Evolutionary conservation across 2,888 invertebrate species (phyloP), one percentile per base, ranked within the genome.

Genomic region (Netelia melanura): DNA sequence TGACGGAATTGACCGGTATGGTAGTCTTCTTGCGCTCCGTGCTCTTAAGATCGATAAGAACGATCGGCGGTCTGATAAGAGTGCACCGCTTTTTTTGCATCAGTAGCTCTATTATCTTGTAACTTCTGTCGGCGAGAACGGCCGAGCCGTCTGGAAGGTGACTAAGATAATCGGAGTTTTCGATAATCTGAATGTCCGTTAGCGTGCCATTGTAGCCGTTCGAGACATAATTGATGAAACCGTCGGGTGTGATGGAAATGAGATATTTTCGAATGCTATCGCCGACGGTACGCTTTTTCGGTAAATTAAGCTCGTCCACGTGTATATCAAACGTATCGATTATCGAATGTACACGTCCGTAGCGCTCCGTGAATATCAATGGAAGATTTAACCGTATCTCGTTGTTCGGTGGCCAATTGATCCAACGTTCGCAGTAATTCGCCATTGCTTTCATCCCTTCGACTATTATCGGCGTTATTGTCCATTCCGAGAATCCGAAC

Each of bases 241-340:
- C 84, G 56, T 85, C 79, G 25, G 84, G 84, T 44, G 81, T 80
- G 10, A 81, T 78, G 8, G 65, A 81, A 21, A 78, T 81, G 3
- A 85, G 76, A 85, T 72, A 61, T 74, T 72, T 85, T 6, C 30
- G 11, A n/a, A 64, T 81, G 8, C 38, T 21, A 56, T 81, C 65
- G 52, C 71, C 72, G 11, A 58, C 70, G 17, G 48, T 70, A 3
- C 17, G n/a, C 23, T 74, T 38, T 1, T 11, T 11, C 0, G 78
- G 23, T 21, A 64, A 52, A 9, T 25, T 61, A 2, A 67, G 74
- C 21, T 68, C 61, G 30, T 71, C 64, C 21, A 79, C 78, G 25
- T 52, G 75, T 10, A 85, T 58, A 11, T 82, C 70, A 30, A 81
- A 85, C 8, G 76, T 71, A 56, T 78, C 84, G 8, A 85, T 62